A percentile compares a stretch with the other conserved stretches of the same genome.
Evolutionary conservation across 2,113 vertebrate genomes (phyloP).

Genomic region (Scalopus aquaticus): DNA sequence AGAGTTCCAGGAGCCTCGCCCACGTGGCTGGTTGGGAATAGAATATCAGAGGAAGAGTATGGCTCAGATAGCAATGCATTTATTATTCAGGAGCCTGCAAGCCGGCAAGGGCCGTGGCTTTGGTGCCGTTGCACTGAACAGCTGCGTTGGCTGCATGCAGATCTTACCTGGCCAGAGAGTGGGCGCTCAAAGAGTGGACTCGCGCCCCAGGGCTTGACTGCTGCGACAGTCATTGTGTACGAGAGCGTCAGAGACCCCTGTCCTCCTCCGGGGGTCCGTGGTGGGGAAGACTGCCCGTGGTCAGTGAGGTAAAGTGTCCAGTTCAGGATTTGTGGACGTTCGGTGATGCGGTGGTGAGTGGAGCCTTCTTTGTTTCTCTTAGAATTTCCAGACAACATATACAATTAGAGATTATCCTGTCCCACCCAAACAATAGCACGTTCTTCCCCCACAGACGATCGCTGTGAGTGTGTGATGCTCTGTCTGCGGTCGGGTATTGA

Average conservation of each 20-base stretch:
- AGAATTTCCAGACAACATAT: neutral
- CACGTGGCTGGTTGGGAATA: rapidly evolving
- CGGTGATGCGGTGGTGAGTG: neutral
- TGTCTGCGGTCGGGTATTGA: neutral
- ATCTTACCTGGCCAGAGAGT: too few relatives aligned
- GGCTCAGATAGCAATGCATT: neutral
- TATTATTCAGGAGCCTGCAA: neutral
- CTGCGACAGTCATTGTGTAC: neutral
- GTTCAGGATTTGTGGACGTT: neutral
- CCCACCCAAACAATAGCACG: neutral
- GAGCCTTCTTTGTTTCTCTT: neutral
- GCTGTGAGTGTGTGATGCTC: neutral
- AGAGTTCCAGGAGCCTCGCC: neutral
- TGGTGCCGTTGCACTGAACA: rapidly evolving
- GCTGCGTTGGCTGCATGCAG: too few relatives aligned
- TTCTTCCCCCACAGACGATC: neutral
- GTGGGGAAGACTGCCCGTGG: too few relatives aligned
- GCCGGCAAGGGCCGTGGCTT: neutral
- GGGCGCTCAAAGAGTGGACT: too few relatives aligned
- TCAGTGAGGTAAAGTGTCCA: too few relatives aligned
- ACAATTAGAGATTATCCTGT: neutral
- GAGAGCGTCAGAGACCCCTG: too few relatives aligned
- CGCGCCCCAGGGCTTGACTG: neutral
- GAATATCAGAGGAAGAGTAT: neutral
- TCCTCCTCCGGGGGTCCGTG: too few relatives aligned